Evolutionary conservation across 2,113 vertebrate genomes (phyloP).

Genomic region (Eurypyga helias): DNA sequence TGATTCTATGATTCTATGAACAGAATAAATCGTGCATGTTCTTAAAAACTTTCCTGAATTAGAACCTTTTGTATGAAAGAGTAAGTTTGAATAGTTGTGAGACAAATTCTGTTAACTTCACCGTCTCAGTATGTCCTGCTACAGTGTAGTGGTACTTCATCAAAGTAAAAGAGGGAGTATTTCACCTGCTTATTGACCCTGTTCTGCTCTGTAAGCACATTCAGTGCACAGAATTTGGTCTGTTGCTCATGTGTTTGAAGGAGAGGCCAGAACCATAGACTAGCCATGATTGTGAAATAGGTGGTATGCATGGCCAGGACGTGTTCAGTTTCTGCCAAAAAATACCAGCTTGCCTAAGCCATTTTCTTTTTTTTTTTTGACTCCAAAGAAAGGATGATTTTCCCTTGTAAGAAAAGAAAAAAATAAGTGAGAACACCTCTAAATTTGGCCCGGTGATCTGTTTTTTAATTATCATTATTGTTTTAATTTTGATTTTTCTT

Average conservation of each 20-base stretch:
- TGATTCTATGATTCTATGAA: too few species aligned
- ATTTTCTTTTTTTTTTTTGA: background rate
- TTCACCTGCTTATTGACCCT: background rate
- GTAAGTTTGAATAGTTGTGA: background rate
- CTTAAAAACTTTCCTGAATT: background rate
- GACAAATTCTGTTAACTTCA: background rate
- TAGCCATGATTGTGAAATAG: background rate
- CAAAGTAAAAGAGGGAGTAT: background rate
- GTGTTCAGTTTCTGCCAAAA: background rate
- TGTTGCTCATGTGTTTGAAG: background rate
- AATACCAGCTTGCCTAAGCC: background rate
- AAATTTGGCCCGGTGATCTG: background rate
- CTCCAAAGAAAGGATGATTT: background rate
- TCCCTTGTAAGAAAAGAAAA: background rate
- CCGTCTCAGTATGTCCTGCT: background rate
- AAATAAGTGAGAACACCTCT: background rate
- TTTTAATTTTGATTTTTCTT: background rate
- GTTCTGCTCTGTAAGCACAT: background rate
- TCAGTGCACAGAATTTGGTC: background rate
- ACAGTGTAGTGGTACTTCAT: background rate
- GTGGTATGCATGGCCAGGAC: background rate
- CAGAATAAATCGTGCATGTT: background rate
- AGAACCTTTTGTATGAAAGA: background rate
- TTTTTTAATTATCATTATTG: background rate
- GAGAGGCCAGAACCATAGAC: background rate